phyloP scores from a whole-genome alignment of 2,113 vertebrate genomes.

The Rhombomys opimus region DNA sequence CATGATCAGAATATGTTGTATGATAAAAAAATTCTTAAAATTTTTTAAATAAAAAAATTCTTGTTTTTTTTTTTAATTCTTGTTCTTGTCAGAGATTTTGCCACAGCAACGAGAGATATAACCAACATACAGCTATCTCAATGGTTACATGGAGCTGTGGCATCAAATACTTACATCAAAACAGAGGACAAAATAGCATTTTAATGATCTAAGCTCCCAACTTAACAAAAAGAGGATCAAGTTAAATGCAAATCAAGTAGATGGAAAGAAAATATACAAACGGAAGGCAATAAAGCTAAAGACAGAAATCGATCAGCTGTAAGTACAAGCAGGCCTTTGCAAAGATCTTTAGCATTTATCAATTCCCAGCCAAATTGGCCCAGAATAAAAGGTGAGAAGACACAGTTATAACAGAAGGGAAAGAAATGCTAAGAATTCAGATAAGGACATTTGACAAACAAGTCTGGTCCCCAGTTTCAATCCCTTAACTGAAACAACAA shows the following conservation, averaged over 20 bases:
- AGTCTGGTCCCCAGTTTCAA: not conserved
- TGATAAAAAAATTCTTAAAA: not conserved
- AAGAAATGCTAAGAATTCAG: not conserved
- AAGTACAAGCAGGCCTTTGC: not conserved
- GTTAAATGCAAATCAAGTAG: not conserved
- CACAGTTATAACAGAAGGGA: not conserved
- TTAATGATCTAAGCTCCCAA: not conserved
- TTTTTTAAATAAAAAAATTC: not conserved
- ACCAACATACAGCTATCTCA: not conserved
- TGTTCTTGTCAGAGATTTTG: not conserved
- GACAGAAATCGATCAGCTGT: not conserved
- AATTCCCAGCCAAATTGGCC: not conserved
- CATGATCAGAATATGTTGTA: not conserved
- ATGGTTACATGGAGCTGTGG: not conserved
- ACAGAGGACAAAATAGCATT: not conserved
- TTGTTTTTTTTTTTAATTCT: not conserved
- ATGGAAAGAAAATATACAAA: not conserved
- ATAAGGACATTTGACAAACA: conserved; percentile 1
- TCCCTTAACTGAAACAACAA: not conserved
- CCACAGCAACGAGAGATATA: not conserved
- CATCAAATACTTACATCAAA: not conserved
- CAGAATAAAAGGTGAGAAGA: not conserved
- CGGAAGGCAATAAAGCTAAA: not conserved
- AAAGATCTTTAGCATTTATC: not conserved
- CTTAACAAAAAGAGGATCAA: not conserved